These are phyloP conservation scores for Cyanoramphus novaezelandiae DNA, from an alignment of 2,113 vertebrate genomes.

Conservation along the genomic window DNA sequence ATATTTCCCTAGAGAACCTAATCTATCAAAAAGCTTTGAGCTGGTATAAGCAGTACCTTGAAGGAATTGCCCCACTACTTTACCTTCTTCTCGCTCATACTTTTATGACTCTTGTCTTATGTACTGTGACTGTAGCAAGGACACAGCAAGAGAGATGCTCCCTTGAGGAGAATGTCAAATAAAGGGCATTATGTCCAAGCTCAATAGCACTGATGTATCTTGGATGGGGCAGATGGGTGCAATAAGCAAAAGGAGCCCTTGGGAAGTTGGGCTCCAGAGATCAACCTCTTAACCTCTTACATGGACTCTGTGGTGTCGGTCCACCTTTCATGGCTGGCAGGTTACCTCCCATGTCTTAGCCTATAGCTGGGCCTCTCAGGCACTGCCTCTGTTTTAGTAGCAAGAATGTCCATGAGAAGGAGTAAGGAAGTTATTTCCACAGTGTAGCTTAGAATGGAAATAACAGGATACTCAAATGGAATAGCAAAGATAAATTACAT, in stretches of 20 bases:
- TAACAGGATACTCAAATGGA: not conserved
- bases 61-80: not conserved
- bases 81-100: not conserved
- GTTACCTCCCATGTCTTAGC: not conserved
- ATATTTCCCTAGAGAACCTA: not conserved
- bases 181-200: not conserved
- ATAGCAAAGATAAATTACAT: not conserved
- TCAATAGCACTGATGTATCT: fast-evolving
- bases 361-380: not conserved
- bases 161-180: not conserved
- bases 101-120: not conserved
- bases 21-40: not conserved
- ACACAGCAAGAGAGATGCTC: not conserved
- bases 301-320: not conserved
- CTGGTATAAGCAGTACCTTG: not conserved
- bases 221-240: not conserved
- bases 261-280: not conserved
- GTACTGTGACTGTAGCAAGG: not conserved
- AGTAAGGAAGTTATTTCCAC: not conserved
- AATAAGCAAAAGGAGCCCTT: not conserved
- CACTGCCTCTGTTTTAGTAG: not conserved
- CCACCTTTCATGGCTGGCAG: not conserved
- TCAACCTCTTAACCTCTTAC: not conserved
- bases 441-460: not conserved
- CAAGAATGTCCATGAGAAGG: not conserved